A percentile compares a stretch with the other conserved stretches of the same genome.
These are phyloP conservation scores for Leiothrix lutea DNA, from an alignment of 2,113 vertebrate genomes.

Conservation along the genomic window DNA sequence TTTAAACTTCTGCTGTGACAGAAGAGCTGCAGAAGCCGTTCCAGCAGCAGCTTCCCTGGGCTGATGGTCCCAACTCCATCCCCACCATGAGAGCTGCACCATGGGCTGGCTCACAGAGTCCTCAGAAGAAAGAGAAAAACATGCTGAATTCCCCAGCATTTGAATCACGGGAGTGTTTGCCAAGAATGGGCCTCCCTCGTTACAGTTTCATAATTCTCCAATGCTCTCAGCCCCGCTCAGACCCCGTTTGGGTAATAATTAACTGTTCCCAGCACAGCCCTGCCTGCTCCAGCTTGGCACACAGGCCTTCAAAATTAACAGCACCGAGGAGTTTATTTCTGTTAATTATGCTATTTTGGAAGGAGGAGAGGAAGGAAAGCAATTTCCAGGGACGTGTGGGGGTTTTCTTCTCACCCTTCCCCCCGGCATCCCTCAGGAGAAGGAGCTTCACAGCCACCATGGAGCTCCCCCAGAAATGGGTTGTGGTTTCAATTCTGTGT, in stretches of 20 bases:
- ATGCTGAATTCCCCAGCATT: constrained; percentile 50
- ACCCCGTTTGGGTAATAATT: constrained; percentile 52
- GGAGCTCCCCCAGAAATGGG: background rate
- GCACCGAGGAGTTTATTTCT: background rate
- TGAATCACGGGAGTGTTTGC: background rate
- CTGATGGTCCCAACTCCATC: background rate
- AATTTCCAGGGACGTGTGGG: background rate
- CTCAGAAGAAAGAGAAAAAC: constrained; percentile 24
- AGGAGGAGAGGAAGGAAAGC: constrained; percentile 35
- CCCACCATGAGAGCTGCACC: background rate
- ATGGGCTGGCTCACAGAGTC: background rate
- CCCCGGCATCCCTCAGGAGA: background rate
- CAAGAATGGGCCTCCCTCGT: constrained; percentile 34
- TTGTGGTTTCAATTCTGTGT: background rate
- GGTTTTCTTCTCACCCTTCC: background rate
- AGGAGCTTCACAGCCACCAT: background rate
- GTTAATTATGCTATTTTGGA: background rate
- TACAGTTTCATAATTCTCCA: constrained; percentile 41
- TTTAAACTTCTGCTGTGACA: background rate
- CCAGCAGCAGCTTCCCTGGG: background rate
- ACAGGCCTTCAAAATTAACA: background rate
- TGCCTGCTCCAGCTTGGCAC: background rate
- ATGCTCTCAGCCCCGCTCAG: constrained; percentile 8
- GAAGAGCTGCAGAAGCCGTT: background rate
- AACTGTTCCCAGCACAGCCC: background rate